Base-by-base conservation (phyloP, 2,888 invertebrate species). In the Morinoia aosen region DNA sequence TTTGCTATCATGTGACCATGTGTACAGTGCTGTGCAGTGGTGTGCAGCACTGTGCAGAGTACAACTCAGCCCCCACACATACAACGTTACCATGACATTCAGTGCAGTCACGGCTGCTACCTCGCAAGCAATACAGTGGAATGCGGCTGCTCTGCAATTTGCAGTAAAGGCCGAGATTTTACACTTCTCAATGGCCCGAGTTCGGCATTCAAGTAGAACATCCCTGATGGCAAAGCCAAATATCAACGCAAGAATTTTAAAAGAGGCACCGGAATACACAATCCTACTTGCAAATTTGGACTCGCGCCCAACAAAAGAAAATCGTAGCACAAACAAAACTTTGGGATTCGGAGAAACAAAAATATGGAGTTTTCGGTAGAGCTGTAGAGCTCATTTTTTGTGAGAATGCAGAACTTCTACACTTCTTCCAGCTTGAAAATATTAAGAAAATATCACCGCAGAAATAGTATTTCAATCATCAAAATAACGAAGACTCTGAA, bases 261-360 rank as follows among this genome's bases (percentile, higher is more conserved):
- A 76, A 76, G 76, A 76, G 76, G 25, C 76, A 76, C 76, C 76
- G 90, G 48, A 90, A 90, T 48, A 3, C 40, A 90, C 90, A 90
- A 90, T 90, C 90, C 48, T 48, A 90, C 40, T 90, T 90, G 90
- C 90, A 90, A 90, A 90, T 90, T 90, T 25, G 39, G 90, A 40
- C 90, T 90, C 90, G 90, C 90, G 39, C 90, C 12, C 40, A 90
- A 90, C 40, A 90, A 90, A 90, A 90, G 90, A 90, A 76, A 90
- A 90, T 90, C 90, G 48, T 48, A 90, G 48, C 40, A 39, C 40
- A 90, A 90, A 40, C 16, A 90, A 90, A 90, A 90, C 90, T 90
- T 48, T 25, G 7, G 40, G 25, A 40, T 90, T 14, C 39, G 11
- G 90, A 33, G 48, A 90, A 48, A 39, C 12, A 48, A 90, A 76